These are phyloP conservation scores for Oligia latruncula DNA, from an alignment of 2,888 invertebrate genomes.

Conservation along the genomic window DNA sequence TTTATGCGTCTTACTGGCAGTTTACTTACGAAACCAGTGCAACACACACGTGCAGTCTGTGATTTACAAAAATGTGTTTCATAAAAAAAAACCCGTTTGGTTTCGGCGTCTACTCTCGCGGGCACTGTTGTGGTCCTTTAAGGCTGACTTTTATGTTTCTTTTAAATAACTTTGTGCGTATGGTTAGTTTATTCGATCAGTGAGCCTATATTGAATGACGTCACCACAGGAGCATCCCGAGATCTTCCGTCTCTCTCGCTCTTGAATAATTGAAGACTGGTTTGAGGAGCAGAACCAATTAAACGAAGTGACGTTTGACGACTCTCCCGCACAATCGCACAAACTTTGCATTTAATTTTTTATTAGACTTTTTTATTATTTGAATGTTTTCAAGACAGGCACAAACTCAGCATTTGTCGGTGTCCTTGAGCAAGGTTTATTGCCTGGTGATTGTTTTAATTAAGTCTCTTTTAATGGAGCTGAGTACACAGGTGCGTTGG, in stretches of 20 bases:
- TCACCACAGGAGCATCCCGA: slow-evolving; percentile 77
- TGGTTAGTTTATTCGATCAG: slow-evolving; percentile 77
- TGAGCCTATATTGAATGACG: slow-evolving; percentile 78
- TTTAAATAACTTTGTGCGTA: slow-evolving; percentile 62
- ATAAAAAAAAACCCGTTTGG: slow-evolving; percentile 67
- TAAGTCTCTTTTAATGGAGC: slow-evolving; percentile 68
- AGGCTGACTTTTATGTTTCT: slow-evolving; percentile 51
- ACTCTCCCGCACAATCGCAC: slow-evolving; percentile 48
- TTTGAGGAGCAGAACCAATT: slow-evolving; percentile 66
- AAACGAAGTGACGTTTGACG: slow-evolving; percentile 63
- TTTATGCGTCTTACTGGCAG: slow-evolving; percentile 11
- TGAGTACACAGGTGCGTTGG: slow-evolving; percentile 46
- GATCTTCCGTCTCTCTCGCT: slow-evolving; percentile 76
- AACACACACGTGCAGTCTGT: slow-evolving; percentile 62
- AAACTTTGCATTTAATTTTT: slow-evolving; percentile 56
- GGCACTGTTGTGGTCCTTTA: slow-evolving; percentile 46
- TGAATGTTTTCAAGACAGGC: slow-evolving; percentile 34
- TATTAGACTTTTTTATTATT: slow-evolving; percentile 34
- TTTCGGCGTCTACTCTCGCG: slow-evolving; percentile 32
- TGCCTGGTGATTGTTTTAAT: slow-evolving; percentile 70
- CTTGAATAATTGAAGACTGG: slow-evolving; percentile 65
- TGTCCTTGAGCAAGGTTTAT: slow-evolving; percentile 55
- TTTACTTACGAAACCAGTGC: slow-evolving; percentile 44
- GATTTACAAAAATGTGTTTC: slow-evolving; percentile 62
- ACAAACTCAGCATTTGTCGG: slow-evolving; percentile 6